Percentiles rank a stretch among this genome's conserved stretches.
Evolutionary conservation across 2,113 vertebrate genomes (phyloP).

Genomic region (Dasyprocta punctata): DNA sequence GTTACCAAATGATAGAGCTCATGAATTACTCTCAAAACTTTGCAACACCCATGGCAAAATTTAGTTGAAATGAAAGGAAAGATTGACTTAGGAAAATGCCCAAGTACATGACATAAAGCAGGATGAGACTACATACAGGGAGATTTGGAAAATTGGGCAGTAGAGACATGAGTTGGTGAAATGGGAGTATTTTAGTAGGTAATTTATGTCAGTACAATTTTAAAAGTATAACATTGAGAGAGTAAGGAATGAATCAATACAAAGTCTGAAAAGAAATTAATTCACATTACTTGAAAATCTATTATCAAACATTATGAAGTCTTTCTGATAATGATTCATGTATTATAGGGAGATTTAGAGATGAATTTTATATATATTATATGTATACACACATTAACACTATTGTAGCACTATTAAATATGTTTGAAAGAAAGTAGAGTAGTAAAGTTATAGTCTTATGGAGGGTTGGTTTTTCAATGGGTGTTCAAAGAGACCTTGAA

Average conservation of each 20-base stretch:
- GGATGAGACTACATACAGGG: neutral
- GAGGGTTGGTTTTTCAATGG: neutral
- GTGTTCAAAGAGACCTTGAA: neutral
- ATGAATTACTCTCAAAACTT: neutral
- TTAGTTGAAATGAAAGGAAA: neutral
- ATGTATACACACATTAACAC: neutral
- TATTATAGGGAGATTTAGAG: neutral
- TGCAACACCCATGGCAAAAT: neutral
- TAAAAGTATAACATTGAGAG: neutral
- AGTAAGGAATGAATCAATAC: neutral
- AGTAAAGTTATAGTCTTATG: neutral
- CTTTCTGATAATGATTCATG: neutral
- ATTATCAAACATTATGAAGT: neutral
- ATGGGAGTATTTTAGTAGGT: neutral
- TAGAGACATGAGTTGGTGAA: neutral
- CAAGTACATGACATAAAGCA: neutral
- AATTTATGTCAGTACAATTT: neutral
- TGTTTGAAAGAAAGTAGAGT: neutral
- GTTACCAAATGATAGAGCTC: neutral
- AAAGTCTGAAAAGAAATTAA: neutral
- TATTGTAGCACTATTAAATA: neutral
- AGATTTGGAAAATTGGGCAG: neutral
- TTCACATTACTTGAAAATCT: neutral
- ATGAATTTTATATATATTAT: neutral
- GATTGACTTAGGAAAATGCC: neutral